Conservation (phyloP, 2,797 vertebrate genomes). For the Aeoliscus strigatus region DNA sequence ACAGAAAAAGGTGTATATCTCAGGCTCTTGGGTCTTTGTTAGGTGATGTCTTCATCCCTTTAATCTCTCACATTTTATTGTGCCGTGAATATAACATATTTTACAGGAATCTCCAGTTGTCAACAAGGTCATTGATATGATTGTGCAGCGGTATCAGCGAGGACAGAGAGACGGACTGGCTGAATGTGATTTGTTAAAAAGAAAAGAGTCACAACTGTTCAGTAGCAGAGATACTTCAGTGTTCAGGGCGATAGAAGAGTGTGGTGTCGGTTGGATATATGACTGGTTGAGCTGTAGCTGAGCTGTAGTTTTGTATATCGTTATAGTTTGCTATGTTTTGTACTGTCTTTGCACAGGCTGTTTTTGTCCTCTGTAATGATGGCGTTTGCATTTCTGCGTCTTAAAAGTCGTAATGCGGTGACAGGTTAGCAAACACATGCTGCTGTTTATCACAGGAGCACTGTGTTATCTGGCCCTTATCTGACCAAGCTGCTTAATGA, state of each 20-base stretch:
- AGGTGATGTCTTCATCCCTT: slow-evolving; percentile 10
- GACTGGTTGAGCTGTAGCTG: neutral
- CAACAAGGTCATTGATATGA: slow-evolving; percentile 60
- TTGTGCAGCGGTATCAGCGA: slow-evolving; percentile 20
- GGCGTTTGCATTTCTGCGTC: neutral
- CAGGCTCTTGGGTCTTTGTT: slow-evolving; percentile 2
- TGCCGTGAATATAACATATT: slow-evolving; percentile 18
- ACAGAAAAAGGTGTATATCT: slow-evolving; percentile 12
- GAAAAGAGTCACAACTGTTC: slow-evolving; percentile 3
- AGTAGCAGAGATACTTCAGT: neutral
- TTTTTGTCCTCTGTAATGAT: neutral
- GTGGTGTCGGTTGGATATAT: neutral
- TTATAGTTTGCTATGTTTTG: neutral
- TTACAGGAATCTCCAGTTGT: slow-evolving; percentile 16
- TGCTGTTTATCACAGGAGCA: slow-evolving; percentile 58
- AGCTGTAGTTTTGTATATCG: neutral
- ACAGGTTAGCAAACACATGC: slow-evolving; percentile 26
- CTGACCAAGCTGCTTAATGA: slow-evolving; percentile 47
- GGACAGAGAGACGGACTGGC: slow-evolving; percentile 13
- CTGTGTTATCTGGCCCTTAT: slow-evolving; percentile 60
- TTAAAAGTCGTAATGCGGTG: neutral
- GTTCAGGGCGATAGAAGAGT: neutral
- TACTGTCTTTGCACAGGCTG: neutral
- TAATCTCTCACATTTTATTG: slow-evolving; percentile 27
- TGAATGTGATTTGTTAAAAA: slow-evolving; percentile 18